phyloP scores from a whole-genome alignment of 2,888 invertebrate species.

The Scaptomyza cyrtandrae region DNA sequence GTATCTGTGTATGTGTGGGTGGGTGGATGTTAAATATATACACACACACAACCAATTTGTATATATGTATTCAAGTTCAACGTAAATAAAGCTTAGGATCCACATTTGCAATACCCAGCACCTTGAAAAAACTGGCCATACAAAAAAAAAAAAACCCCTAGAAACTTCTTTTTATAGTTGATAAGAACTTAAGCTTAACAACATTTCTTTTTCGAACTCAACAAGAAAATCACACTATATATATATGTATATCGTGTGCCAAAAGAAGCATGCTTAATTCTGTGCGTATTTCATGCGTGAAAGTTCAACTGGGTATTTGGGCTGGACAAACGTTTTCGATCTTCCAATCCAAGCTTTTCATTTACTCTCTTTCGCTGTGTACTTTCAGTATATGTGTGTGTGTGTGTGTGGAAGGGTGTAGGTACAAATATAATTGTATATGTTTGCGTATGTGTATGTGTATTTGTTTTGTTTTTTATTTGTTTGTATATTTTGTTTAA shows the following conservation, averaged over 20 bases:
- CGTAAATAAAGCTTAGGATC: neutral
- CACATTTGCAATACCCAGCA: conserved; percentile 4
- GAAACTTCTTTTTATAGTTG: too few species aligned
- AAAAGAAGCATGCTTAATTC: conserved; percentile 12
- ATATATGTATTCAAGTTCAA: conserved; percentile 5
- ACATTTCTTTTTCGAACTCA: neutral
- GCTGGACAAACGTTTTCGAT: conserved; percentile 18
- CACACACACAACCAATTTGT: conserved; percentile 25
- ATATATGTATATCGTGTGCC: neutral
- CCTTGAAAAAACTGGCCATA: conserved; percentile 1
- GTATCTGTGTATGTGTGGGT: conserved; percentile 24
- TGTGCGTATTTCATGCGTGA: conserved; percentile 47
- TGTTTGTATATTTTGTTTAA: conserved; percentile 73
- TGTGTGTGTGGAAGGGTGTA: conserved; percentile 37
- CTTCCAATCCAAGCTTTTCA: conserved; percentile 1
- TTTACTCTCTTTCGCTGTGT: conserved; percentile 3
- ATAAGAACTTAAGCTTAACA: too few species aligned
- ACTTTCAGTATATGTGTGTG: conserved; percentile 20
- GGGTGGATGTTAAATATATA: conserved; percentile 39
- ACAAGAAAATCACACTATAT: neutral
- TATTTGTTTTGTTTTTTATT: conserved; percentile 45
- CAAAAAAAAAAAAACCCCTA: neutral
- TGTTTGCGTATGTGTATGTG: conserved; percentile 24
- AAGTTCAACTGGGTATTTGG: conserved; percentile 30
- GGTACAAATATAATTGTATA: conserved; percentile 49